Evolutionary conservation across 2,797 vertebrate species (phyloP).

Genomic region (Varecia variegata): DNA sequence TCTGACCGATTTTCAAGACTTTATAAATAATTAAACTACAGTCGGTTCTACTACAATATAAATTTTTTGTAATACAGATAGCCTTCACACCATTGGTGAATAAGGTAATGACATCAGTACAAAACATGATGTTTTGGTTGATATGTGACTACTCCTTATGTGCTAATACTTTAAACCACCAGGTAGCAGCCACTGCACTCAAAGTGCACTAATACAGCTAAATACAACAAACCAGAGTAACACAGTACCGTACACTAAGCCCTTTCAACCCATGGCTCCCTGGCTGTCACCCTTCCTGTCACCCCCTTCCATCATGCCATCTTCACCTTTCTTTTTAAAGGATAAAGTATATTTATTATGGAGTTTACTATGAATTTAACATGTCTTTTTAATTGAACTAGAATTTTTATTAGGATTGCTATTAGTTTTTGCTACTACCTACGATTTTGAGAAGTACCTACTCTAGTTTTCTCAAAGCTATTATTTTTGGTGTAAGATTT

Average conservation of each 20-base stretch:
- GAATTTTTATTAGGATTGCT: background rate
- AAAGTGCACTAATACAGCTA: background rate
- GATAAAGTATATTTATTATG: background rate
- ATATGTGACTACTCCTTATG: background rate
- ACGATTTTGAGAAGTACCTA: background rate
- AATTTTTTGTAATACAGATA: background rate
- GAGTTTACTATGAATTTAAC: background rate
- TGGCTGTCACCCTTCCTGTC: background rate
- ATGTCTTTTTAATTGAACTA: background rate
- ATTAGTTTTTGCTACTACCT: background rate
- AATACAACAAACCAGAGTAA: background rate
- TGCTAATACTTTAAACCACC: background rate
- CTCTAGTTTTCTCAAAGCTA: background rate
- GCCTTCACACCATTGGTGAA: background rate
- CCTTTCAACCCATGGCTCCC: background rate
- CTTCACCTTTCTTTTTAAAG: background rate
- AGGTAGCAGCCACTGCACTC: background rate
- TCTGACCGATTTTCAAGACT: background rate
- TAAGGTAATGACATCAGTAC: background rate
- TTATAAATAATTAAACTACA: background rate
- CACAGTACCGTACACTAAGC: background rate
- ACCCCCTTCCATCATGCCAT: background rate
- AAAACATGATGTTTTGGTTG: background rate
- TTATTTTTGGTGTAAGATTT: background rate
- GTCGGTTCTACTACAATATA: background rate